Evolutionary conservation across 2,113 vertebrate genomes (phyloP).

Genomic region (Calypte anna): DNA sequence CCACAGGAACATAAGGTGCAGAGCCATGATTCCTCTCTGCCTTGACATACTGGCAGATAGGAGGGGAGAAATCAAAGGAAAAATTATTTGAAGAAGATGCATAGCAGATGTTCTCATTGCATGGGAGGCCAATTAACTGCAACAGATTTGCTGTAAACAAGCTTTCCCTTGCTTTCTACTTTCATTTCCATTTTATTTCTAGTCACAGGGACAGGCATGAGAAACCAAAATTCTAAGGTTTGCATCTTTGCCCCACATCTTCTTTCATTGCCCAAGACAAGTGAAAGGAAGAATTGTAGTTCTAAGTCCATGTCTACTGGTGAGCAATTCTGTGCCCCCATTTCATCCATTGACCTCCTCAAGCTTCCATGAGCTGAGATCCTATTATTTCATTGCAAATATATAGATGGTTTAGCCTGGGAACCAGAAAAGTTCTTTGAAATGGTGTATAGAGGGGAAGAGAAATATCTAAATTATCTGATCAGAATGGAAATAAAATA

Average conservation of each 20-base stretch:
- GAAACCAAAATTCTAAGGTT: neutral
- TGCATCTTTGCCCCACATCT: neutral
- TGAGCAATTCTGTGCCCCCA: neutral
- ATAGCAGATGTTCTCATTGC: neutral
- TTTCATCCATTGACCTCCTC: neutral
- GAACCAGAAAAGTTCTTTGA: neutral
- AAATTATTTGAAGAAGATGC: neutral
- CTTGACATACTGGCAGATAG: neutral
- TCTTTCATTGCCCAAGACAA: neutral
- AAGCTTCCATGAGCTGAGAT: neutral
- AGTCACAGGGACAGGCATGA: neutral
- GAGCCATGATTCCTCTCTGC: neutral
- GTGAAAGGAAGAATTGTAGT: neutral
- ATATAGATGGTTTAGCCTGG: neutral
- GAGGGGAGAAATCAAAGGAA: neutral
- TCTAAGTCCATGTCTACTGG: neutral
- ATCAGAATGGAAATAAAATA: neutral
- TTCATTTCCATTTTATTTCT: neutral
- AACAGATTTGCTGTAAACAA: neutral
- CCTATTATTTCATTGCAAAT: neutral
- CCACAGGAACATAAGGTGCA: neutral
- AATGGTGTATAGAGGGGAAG: neutral
- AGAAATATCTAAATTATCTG: neutral
- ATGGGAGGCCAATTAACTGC: neutral
- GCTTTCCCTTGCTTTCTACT: neutral